A percentile compares a stretch with the other conserved stretches of the same genome.
Conservation (phyloP, 2,888 invertebrate genomes). For the Meandrusa payeni region DNA sequence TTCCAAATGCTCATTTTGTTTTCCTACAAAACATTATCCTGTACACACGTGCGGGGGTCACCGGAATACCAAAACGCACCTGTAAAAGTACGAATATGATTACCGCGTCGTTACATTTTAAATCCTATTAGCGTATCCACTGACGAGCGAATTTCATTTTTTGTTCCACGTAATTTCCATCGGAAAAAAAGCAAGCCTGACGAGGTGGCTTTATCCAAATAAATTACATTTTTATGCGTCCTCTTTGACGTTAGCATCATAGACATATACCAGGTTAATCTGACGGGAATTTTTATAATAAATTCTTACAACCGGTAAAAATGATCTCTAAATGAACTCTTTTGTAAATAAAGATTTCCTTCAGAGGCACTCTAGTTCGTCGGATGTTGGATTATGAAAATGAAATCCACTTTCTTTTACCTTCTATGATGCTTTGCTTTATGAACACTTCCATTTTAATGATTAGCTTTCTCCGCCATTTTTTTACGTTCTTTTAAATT, state of each 20-base stretch:
- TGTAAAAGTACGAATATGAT: constrained; percentile 27
- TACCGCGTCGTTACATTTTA: constrained; percentile 48
- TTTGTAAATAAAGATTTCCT: constrained; percentile 21
- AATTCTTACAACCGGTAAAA: constrained; percentile 15
- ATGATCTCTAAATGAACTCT: constrained; percentile 18
- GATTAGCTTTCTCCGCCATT: constrained; percentile 1
- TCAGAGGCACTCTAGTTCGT: constrained; percentile 11
- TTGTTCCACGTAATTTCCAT: constrained; percentile 56
- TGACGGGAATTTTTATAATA: constrained; percentile 16
- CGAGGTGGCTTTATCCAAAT: constrained; percentile 43
- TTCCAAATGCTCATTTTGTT: constrained; percentile 51
- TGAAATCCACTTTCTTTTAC: constrained; percentile 18
- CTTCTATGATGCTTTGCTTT: constrained; percentile 15
- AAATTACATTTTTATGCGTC: constrained; percentile 36
- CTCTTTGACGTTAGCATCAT: constrained; percentile 16
- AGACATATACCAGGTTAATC: constrained; percentile 17
- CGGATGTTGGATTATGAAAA: constrained; percentile 19
- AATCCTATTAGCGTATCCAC: constrained; percentile 41
- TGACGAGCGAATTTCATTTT: constrained; percentile 40
- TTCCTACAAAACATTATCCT: constrained; percentile 41
- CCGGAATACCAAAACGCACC: constrained; percentile 37
- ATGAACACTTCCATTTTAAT: constrained; percentile 18
- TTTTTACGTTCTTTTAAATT: neutral
- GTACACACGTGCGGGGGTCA: constrained; percentile 40
- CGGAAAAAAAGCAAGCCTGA: constrained; percentile 30